Evolutionary conservation across 2,797 vertebrate genomes (phyloP), one percentile per base, ranked within the genome.

Genomic region (Sus cebifrons): DNA sequence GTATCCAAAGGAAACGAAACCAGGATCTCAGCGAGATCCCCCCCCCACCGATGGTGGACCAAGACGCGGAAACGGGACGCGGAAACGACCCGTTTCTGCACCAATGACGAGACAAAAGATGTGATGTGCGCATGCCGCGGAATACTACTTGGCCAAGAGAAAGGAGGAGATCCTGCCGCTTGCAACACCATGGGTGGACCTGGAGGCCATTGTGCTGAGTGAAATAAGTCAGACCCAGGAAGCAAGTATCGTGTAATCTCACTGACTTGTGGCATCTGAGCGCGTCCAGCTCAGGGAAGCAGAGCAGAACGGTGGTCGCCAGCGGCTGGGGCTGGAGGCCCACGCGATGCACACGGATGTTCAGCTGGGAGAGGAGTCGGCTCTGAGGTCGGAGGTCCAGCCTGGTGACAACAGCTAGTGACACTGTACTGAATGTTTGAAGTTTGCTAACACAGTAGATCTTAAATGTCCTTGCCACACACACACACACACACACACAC

Each of bases 121-220:
- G 3, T 8, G 2, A 3, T 40, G 1, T 0, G 6, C 32, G 0
- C 5, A 1, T 1, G 6, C 25, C 2, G 2, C 5, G 4, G 25
- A 27, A 4, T n/a, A 16, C 29, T 44, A 2, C 2, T 20, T 67
- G 5, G 52, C 4, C 6, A 8, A 0, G 2, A 27, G 44, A 25
- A 18, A n/a, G 20, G 54, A 54, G 60, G 21, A 40, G 18, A 2
- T 27, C 86, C 73, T 67, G 62, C 49, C 49, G 0, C 0, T 21
- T 27, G 44, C 4, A 2, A 32, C 44, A 52, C 1, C 16, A 15
- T 1, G n/a, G 25, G 9, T 15, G 60, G 11, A 23, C 11, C 16
- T 1, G 21, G 21, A 36, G 23, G 73, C 32, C 23, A 6, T 13
- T 2, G 20, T 13, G 58, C 71, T 52, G 1, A 25, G 40, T 13